Percentiles rank a stretch among this genome's conserved stretches.
phyloP scores from a whole-genome alignment of 2,888 invertebrate species.

The Coenonympha arcania region DNA sequence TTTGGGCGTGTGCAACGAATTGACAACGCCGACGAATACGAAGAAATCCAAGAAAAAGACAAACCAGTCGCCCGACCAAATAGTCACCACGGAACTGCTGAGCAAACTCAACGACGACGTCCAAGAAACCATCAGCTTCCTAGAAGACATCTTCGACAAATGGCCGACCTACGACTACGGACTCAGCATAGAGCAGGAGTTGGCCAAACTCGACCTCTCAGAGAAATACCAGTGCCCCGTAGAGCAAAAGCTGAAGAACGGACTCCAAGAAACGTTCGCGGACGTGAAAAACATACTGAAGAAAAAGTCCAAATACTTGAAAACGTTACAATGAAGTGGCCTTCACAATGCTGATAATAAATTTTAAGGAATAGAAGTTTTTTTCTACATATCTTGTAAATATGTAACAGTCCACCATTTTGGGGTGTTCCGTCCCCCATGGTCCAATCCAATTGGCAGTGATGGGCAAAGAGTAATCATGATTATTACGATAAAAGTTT shows the following conservation, averaged over 20 bases:
- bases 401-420: constrained; percentile 11
- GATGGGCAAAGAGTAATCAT: too few relatives aligned
- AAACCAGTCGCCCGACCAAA: constrained; percentile 61
- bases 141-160: constrained; percentile 59
- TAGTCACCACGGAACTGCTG: constrained; percentile 48
- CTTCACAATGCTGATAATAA: constrained; percentile 23
- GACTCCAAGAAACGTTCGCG: constrained; percentile 64
- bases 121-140: constrained; percentile 45
- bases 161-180: constrained; percentile 53
- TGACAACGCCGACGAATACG: constrained; percentile 62
- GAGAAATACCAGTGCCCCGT: constrained; percentile 57
- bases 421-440: not conserved
- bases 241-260: constrained; percentile 59
- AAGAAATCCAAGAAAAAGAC: constrained; percentile 76
- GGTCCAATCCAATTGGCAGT: too few relatives aligned
- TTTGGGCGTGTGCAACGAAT: constrained; percentile 71
- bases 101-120: constrained; percentile 50
- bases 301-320: constrained; percentile 72
- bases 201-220: constrained; percentile 50
- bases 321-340: constrained; percentile 54
- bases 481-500: too few relatives aligned
- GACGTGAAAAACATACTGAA: constrained; percentile 71
- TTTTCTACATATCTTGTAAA: constrained; percentile 32
- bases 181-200: constrained; percentile 48
- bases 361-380: not conserved